Conservation (phyloP, 2,113 vertebrate species). For the Columbina picui region DNA sequence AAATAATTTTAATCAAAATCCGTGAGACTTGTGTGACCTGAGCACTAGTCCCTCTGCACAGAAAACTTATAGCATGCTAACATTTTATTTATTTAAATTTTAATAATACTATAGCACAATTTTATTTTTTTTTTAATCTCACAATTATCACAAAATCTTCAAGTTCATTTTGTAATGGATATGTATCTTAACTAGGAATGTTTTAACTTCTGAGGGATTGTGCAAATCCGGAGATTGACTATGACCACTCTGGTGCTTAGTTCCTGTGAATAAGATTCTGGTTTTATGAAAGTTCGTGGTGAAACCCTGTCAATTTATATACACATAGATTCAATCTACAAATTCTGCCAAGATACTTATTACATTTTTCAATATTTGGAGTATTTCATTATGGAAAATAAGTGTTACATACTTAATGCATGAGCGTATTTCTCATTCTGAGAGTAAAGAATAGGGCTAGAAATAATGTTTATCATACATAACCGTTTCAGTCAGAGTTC, state of each 20-base stretch:
- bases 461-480: not conserved
- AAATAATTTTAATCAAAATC: not conserved
- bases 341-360: not conserved
- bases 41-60: not conserved
- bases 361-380: not conserved
- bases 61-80: not conserved
- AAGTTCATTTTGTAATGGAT: not conserved
- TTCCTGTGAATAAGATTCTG: not conserved
- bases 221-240: not conserved
- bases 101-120: not conserved
- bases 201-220: not conserved
- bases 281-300: not conserved
- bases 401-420: not conserved
- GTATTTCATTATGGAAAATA: not conserved
- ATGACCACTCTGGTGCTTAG: not conserved
- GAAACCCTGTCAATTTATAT: not conserved
- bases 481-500: not conserved
- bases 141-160: not conserved
- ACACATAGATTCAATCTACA: not conserved
- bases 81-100: not conserved
- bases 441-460: not conserved
- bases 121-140: not conserved
- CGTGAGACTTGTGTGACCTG: not conserved
- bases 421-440: not conserved
- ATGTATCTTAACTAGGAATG: not conserved